These are phyloP conservation scores for Scelioninae gen. 2 DNA, from an alignment of 2,888 invertebrate species.

Conservation along the genomic window DNA sequence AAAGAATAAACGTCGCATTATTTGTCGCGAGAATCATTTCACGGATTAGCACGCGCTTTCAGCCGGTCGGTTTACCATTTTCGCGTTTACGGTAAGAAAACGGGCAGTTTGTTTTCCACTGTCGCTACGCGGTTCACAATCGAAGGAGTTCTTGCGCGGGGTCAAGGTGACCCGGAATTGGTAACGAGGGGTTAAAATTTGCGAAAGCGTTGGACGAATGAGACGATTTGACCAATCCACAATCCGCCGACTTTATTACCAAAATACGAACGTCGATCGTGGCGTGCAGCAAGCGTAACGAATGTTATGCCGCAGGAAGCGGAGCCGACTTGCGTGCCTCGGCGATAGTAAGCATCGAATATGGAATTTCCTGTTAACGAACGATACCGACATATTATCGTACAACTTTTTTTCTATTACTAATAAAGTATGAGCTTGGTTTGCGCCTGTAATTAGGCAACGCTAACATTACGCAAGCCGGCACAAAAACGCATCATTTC, in stretches of 20 bases:
- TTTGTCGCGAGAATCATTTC: constrained; percentile 22
- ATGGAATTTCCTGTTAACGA: constrained; percentile 48
- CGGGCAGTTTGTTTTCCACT: neutral
- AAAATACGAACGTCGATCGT: constrained; percentile 36
- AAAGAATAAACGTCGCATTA: constrained; percentile 36
- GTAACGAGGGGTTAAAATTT: no score
- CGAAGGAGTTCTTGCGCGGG: constrained; percentile 20
- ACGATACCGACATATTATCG: constrained; percentile 31
- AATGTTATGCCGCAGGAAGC: constrained; percentile 32
- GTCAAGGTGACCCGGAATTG: no score
- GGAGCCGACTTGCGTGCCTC: constrained; percentile 18
- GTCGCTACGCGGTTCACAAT: constrained; percentile 33
- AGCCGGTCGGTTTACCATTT: constrained; percentile 9
- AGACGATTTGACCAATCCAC: constrained; percentile 6
- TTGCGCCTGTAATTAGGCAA: constrained; percentile 24
- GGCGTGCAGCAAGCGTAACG: neutral
- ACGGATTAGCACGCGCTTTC: constrained; percentile 24
- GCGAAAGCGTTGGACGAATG: no score
- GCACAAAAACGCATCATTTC: constrained; percentile 22
- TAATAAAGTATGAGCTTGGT: constrained; percentile 30
- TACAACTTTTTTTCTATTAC: constrained; percentile 38
- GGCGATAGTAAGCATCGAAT: constrained; percentile 26
- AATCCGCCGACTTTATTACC: constrained; percentile 34
- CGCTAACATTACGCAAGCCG: constrained; percentile 3
- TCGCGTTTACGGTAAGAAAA: constrained; percentile 26